Percentiles rank a stretch among this genome's conserved stretches.
Conservation (phyloP, 2,888 invertebrate genomes). For the Fabriciana adippe region DNA sequence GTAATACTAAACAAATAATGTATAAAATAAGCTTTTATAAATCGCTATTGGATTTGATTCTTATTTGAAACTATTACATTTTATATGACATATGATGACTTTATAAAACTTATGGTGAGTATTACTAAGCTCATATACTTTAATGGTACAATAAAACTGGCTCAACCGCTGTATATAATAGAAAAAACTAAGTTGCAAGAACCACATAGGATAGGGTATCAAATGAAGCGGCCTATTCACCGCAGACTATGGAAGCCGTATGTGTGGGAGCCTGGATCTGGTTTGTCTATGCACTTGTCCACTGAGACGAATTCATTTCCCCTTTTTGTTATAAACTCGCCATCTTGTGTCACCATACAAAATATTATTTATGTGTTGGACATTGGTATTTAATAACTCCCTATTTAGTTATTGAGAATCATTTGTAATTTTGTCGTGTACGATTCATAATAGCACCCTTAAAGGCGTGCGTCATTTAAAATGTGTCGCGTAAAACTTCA, state of each 20-base stretch:
- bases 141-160: conserved; percentile 8
- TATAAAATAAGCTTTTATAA: too few relatives aligned
- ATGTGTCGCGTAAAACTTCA: conserved; percentile 18
- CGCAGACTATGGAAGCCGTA: conserved; percentile 69
- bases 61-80: too few relatives aligned
- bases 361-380: conserved; percentile 9
- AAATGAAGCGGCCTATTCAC: conserved; percentile 75
- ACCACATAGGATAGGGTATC: conserved; percentile 56
- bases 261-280: conserved; percentile 70
- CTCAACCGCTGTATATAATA: conserved; percentile 20
- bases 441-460: conserved; percentile 1
- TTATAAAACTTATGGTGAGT: neutral
- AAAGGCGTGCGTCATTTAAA: conserved; percentile 2
- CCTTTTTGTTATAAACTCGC: conserved; percentile 51
- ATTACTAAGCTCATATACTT: too few relatives aligned
- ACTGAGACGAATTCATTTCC: conserved; percentile 48
- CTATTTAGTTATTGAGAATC: conserved; percentile 5
- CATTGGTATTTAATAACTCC: conserved; percentile 8
- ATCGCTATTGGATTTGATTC: too few relatives aligned
- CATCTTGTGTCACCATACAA: conserved; percentile 13
- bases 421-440: conserved; percentile 17
- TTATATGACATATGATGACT: neutral
- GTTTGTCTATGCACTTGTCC: conserved; percentile 63
- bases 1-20: too few relatives aligned
- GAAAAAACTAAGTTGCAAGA: conserved; percentile 41